Conservation (phyloP, 2,797 vertebrate species). For the Paedocypris micromegethes region DNA sequence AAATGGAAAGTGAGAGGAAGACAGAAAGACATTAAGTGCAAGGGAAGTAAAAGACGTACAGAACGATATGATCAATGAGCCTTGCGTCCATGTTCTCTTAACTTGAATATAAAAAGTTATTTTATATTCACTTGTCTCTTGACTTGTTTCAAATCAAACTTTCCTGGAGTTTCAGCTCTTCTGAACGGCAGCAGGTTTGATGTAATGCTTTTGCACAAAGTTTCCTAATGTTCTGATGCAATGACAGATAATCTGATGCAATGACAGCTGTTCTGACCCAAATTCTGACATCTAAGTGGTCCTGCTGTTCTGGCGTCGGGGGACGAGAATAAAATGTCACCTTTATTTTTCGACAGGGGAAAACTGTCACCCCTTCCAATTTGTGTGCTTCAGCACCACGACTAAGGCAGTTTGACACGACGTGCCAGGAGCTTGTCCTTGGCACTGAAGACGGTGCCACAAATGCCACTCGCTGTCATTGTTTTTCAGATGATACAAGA, state of each 20-base stretch:
- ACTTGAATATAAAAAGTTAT: too few relatives aligned
- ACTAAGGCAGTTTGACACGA: not conserved
- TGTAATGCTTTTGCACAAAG: slow-evolving; percentile 14
- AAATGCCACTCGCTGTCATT: not conserved
- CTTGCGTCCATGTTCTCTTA: too few relatives aligned
- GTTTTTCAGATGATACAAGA: not conserved
- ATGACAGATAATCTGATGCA: slow-evolving; percentile 20
- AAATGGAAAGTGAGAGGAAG: too few relatives aligned
- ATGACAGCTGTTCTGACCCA: slow-evolving; percentile 18
- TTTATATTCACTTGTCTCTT: not conserved
- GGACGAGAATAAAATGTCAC: not conserved
- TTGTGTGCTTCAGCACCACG: not conserved
- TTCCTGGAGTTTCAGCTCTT: not conserved
- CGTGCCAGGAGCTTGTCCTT: not conserved
- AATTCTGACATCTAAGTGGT: not conserved
- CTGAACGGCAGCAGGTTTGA: slow-evolving; percentile 3
- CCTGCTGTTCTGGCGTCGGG: not conserved
- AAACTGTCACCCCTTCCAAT: slow-evolving; percentile 15
- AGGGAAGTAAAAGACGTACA: too few relatives aligned
- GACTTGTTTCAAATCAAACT: not conserved
- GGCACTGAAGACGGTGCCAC: slow-evolving; percentile 2
- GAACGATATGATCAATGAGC: too few relatives aligned
- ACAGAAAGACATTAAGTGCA: too few relatives aligned
- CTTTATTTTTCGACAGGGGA: not conserved
- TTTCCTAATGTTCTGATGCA: slow-evolving; percentile 17